Conservation (phyloP, 2,797 vertebrate genomes). For the Lepilemur septentrionalis region DNA sequence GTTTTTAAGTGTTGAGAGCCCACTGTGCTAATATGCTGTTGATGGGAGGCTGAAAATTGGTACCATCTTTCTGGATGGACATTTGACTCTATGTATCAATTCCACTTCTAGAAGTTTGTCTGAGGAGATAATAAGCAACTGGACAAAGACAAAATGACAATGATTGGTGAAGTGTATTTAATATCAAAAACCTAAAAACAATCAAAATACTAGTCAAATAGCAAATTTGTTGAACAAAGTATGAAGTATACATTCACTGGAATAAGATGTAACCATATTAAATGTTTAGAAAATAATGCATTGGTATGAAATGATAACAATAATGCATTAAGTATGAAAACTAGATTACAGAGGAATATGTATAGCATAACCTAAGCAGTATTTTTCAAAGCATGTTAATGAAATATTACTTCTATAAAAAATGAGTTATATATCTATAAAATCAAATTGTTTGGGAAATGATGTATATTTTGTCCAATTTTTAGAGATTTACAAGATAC, state of each 20-base stretch:
- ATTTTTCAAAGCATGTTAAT: neutral
- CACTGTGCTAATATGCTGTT: neutral
- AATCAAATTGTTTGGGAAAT: neutral
- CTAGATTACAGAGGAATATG: neutral
- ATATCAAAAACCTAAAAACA: neutral
- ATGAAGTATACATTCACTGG: neutral
- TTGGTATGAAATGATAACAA: neutral
- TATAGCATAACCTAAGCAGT: neutral
- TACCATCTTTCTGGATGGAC: neutral
- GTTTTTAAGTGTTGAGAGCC: neutral
- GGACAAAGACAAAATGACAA: neutral
- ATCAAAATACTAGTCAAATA: neutral
- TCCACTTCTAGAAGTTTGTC: neutral
- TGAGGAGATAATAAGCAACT: neutral
- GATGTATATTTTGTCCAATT: neutral
- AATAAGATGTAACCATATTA: neutral
- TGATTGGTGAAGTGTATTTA: neutral
- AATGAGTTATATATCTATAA: neutral
- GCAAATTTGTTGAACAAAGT: neutral
- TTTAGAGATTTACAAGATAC: neutral
- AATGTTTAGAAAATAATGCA: neutral
- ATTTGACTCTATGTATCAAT: neutral
- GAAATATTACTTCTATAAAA: neutral
- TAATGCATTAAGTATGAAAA: neutral
- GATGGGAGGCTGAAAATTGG: neutral